These are phyloP conservation scores for Hedya salicella DNA, from an alignment of 2,888 invertebrate species.

Conservation along the genomic window DNA sequence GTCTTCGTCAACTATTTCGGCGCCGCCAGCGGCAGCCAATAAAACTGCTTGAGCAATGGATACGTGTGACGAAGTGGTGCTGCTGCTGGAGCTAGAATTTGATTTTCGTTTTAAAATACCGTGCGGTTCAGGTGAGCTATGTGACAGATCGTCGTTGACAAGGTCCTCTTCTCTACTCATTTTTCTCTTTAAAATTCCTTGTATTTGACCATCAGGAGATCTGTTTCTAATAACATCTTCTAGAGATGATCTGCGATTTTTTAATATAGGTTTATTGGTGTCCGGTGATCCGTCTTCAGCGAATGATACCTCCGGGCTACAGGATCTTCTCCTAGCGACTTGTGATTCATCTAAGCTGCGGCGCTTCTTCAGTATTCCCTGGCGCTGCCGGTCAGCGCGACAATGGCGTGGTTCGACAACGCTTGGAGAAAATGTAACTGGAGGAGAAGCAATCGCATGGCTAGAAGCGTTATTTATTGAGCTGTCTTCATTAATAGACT, in stretches of 20 bases:
- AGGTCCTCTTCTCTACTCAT: slow-evolving; percentile 87
- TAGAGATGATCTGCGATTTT: slow-evolving; percentile 88
- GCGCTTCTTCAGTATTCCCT: slow-evolving; percentile 93
- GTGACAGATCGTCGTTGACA: slow-evolving; percentile 85
- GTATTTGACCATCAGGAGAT: slow-evolving; percentile 87
- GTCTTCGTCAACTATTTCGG: slow-evolving; percentile 83
- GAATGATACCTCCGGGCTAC: slow-evolving; percentile 88
- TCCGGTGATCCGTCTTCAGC: slow-evolving; percentile 84
- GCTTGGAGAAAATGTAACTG: slow-evolving; percentile 92
- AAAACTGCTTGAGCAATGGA: slow-evolving; percentile 88
- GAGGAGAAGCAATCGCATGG: slow-evolving; percentile 86
- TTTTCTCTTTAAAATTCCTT: slow-evolving; percentile 89
- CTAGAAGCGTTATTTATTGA: slow-evolving; percentile 78
- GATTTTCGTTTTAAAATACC: slow-evolving; percentile 92
- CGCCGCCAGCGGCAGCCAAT: slow-evolving; percentile 87
- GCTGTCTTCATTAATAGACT: slow-evolving; percentile 84
- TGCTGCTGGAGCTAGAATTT: slow-evolving; percentile 88
- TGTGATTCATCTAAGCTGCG: slow-evolving; percentile 92
- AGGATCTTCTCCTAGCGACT: slow-evolving; percentile 87
- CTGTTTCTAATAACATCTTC: slow-evolving; percentile 88
- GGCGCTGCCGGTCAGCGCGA: slow-evolving; percentile 85
- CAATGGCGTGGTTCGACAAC: slow-evolving; percentile 88
- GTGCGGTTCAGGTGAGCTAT: slow-evolving; percentile 89
- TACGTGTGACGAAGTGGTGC: slow-evolving; percentile 87
- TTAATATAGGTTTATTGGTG: slow-evolving; percentile 87